Evolutionary conservation across 2,888 invertebrate species (phyloP).

Genomic region (Aproaerema taeniolella): DNA sequence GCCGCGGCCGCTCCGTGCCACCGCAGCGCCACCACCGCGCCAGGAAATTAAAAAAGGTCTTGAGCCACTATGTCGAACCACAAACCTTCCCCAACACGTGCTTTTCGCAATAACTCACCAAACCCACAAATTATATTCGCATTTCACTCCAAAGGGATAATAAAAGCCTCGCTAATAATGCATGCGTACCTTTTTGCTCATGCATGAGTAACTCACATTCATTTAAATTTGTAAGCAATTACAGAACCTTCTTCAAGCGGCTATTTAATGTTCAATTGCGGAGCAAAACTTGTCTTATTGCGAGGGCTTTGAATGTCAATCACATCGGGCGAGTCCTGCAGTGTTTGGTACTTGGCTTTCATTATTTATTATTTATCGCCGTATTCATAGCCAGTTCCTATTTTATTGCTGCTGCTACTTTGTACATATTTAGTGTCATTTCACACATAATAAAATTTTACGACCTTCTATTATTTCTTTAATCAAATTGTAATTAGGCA

Average conservation of each 20-base stretch:
- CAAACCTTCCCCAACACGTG: slow-evolving; percentile 14
- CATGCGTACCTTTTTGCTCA: slow-evolving; percentile 8
- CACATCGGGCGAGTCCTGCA: slow-evolving; percentile 3
- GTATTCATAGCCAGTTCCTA: slow-evolving; percentile 3
- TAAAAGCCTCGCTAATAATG: slow-evolving; percentile 9
- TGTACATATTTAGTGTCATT: too few relatives aligned
- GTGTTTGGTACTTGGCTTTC: not conserved
- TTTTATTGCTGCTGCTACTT: too few relatives aligned
- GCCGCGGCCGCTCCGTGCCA: slow-evolving; percentile 31
- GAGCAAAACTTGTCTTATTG: not conserved
- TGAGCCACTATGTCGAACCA: slow-evolving; percentile 43
- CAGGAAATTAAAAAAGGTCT: slow-evolving; percentile 71
- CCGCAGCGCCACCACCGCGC: slow-evolving; percentile 33
- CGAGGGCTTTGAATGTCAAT: slow-evolving; percentile 10
- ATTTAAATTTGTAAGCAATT: slow-evolving; percentile 11
- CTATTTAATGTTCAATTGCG: slow-evolving; percentile 9
- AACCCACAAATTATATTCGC: slow-evolving; percentile 13
- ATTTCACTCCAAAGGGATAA: slow-evolving; percentile 9
- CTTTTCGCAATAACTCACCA: slow-evolving; percentile 12
- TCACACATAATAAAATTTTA: too few relatives aligned
- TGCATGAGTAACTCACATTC: slow-evolving; percentile 7
- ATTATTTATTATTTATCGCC: slow-evolving; percentile 3
- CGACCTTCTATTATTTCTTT: too few relatives aligned
- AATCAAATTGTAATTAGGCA: too few relatives aligned
- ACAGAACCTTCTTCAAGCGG: slow-evolving; percentile 3